Conservation (phyloP, 2,888 invertebrate genomes). For the Xestobium rufovillosum region DNA sequence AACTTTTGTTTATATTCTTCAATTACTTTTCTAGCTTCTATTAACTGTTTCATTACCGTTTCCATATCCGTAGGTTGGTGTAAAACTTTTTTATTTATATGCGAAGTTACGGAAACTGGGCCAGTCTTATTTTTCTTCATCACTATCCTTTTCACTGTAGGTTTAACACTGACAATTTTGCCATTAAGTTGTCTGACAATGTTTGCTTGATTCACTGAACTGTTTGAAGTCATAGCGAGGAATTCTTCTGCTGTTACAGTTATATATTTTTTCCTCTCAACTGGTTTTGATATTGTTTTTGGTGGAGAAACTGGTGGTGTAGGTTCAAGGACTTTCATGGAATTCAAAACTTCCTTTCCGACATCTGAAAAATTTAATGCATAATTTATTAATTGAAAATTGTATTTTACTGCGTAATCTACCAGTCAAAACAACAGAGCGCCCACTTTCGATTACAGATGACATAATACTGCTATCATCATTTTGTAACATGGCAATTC, state of each 20-base stretch:
- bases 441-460: slow-evolving; percentile 76
- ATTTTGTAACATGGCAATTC: slow-evolving; percentile 74
- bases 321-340: slow-evolving; percentile 41
- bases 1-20: slow-evolving; percentile 38
- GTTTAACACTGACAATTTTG: slow-evolving; percentile 20
- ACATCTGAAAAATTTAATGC: slow-evolving; percentile 48
- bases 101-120: slow-evolving; percentile 25
- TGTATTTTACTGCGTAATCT: slow-evolving; percentile 14
- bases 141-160: slow-evolving; percentile 34
- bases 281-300: slow-evolving; percentile 25
- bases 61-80: slow-evolving; percentile 28
- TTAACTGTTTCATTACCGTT: slow-evolving; percentile 33
- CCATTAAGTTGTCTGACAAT: slow-evolving; percentile 29
- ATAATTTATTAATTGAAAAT: slow-evolving; percentile 8
- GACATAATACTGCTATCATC: slow-evolving; percentile 67
- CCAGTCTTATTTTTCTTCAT: slow-evolving; percentile 39
- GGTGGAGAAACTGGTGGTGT: slow-evolving; percentile 29
- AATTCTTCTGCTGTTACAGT: slow-evolving; percentile 49
- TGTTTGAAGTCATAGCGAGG: slow-evolving; percentile 36
- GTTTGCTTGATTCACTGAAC: slow-evolving; percentile 19
- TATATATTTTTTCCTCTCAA: slow-evolving; percentile 44
- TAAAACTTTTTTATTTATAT: too few relatives aligned
- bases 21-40: slow-evolving; percentile 35
- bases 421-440: slow-evolving; percentile 76
- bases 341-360: slow-evolving; percentile 66